These are phyloP conservation scores for Drosophila nr. medialis DNA, from an alignment of 2,888 invertebrate genomes.

Conservation along the genomic window DNA sequence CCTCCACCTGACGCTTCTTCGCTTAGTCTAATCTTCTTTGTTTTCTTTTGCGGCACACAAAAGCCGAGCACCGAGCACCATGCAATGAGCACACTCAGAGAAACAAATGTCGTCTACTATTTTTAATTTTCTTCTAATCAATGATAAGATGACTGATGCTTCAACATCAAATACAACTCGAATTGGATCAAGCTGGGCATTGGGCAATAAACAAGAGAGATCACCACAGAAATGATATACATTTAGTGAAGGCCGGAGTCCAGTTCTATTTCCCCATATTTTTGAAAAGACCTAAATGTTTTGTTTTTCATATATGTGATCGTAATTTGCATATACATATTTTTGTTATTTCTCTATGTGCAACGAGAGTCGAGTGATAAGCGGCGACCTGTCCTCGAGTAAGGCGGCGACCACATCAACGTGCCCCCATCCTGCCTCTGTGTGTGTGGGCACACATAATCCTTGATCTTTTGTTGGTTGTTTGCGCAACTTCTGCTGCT, in stretches of 20 bases:
- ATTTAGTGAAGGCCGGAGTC: not conserved
- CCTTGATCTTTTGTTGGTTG: slow-evolving; percentile 83
- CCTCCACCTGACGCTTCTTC: slow-evolving; percentile 4
- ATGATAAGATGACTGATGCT: not conserved
- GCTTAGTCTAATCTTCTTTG: slow-evolving; percentile 75
- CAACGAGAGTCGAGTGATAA: slow-evolving; percentile 14
- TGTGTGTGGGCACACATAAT: slow-evolving; percentile 58
- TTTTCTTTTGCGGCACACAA: slow-evolving; percentile 67
- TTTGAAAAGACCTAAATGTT: not conserved
- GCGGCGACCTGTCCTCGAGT: slow-evolving; percentile 29
- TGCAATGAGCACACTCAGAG: slow-evolving; percentile 1
- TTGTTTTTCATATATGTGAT: not conserved
- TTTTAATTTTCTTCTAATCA: not conserved
- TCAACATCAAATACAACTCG: not conserved
- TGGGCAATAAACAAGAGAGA: not conserved
- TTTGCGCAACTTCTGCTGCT: slow-evolving; percentile 74
- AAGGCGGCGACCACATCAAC: slow-evolving; percentile 52
- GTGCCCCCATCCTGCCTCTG: slow-evolving; percentile 3
- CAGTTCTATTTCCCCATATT: not conserved
- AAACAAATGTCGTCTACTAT: not conserved
- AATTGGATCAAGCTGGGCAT: not conserved
- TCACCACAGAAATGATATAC: not conserved
- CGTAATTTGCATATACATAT: not conserved
- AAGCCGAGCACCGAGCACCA: slow-evolving; percentile 29
- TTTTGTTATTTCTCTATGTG: not conserved